These are phyloP conservation scores for Lasioglossum malachurum DNA, from an alignment of 2,888 invertebrate species.

Conservation along the genomic window DNA sequence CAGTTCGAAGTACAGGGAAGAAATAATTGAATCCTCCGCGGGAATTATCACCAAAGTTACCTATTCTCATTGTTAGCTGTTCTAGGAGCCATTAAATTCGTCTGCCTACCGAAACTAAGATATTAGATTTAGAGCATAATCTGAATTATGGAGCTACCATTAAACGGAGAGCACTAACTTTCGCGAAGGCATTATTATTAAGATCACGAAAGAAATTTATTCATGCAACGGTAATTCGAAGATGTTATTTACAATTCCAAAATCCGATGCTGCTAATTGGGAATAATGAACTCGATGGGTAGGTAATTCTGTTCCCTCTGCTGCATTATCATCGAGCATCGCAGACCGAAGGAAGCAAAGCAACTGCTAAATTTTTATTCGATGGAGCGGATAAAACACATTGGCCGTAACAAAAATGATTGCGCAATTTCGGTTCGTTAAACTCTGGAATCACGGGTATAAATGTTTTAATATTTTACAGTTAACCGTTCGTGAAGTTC, in stretches of 20 bases:
- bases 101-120: slow-evolving; percentile 15
- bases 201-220: background rate
- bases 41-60: slow-evolving; percentile 35
- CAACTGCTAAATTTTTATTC: slow-evolving; percentile 3
- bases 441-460: background rate
- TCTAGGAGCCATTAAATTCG: slow-evolving; percentile 34
- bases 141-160: background rate
- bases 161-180: background rate
- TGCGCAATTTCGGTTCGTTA: slow-evolving; percentile 14
- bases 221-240: background rate
- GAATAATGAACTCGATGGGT: background rate
- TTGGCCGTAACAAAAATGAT: slow-evolving; percentile 12
- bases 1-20: slow-evolving; percentile 15
- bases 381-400: background rate
- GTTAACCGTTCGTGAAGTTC: slow-evolving; percentile 3
- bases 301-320: background rate
- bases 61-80: slow-evolving; percentile 33
- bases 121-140: slow-evolving; percentile 14
- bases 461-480: slow-evolving; percentile 16
- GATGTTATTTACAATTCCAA: background rate
- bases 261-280: background rate
- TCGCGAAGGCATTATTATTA: background rate
- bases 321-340: background rate
- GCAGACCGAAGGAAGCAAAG: background rate
- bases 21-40: slow-evolving; percentile 35